phyloP scores from a whole-genome alignment of 2,797 vertebrate genomes.

The Pangasius macronema region DNA sequence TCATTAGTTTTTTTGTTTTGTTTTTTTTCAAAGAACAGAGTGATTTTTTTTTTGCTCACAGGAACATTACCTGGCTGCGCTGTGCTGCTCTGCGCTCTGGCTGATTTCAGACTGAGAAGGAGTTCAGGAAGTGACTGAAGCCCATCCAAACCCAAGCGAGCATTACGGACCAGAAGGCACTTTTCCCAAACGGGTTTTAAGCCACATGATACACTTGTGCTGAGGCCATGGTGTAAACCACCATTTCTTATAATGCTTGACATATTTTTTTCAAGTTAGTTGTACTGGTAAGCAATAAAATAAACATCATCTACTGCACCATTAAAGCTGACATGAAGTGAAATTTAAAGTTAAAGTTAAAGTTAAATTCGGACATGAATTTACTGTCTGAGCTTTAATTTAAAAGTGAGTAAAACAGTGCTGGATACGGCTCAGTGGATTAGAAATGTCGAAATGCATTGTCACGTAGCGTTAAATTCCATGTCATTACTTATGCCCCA shows the following conservation, averaged over 20 bases:
- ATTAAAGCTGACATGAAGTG: neutral
- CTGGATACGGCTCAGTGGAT: neutral
- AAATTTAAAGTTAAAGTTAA: too few relatives aligned
- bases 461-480: too few relatives aligned
- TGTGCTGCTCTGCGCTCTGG: neutral
- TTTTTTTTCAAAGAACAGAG: too few relatives aligned
- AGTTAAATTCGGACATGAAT: too few relatives aligned
- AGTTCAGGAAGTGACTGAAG: neutral
- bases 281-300: neutral
- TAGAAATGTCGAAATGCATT: too few relatives aligned
- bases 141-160: neutral
- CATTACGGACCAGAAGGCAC: neutral
- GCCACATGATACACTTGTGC: neutral
- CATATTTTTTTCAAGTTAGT: neutral
- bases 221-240: neutral
- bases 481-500: too few relatives aligned
- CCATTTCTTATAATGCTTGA: neutral
- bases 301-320: neutral
- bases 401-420: neutral
- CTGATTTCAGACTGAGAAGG: neutral
- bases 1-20: too few relatives aligned
- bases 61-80: neutral
- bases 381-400: too few relatives aligned
- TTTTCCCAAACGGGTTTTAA: neutral
- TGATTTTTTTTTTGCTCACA: neutral